Evolutionary conservation across 2,113 vertebrate genomes (phyloP).

Genomic region (Gambusia affinis): DNA sequence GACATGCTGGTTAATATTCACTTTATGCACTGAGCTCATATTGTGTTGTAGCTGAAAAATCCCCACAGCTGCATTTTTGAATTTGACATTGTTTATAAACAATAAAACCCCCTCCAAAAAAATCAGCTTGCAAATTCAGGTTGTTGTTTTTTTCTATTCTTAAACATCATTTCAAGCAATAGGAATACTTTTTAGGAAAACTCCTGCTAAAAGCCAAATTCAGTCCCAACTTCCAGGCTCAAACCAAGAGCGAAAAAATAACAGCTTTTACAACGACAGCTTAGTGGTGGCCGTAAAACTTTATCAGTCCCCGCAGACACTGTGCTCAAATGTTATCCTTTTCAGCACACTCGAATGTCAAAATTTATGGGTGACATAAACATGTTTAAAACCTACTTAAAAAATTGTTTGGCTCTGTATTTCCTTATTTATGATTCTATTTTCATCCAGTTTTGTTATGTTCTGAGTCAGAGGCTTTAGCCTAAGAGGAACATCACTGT

Average conservation of each 20-base stretch:
- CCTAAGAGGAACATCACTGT: neutral
- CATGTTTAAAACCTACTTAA: neutral
- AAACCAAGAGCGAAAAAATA: too few relatives aligned
- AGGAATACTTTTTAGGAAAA: too few relatives aligned
- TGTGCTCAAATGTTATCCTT: neutral
- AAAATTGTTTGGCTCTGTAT: neutral
- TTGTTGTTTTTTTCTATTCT: too few relatives aligned
- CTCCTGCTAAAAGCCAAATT: too few relatives aligned
- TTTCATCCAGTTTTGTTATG: too few relatives aligned
- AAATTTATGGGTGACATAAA: neutral
- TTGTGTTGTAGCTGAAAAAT: too few relatives aligned
- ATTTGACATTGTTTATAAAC: too few relatives aligned
- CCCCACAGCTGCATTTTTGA: too few relatives aligned
- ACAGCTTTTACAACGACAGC: neutral
- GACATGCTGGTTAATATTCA: neutral
- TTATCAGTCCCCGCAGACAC: neutral
- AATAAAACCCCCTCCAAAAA: too few relatives aligned
- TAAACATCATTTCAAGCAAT: too few relatives aligned
- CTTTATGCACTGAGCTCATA: neutral
- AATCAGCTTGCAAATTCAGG: too few relatives aligned
- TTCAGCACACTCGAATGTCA: neutral
- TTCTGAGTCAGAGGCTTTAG: neutral
- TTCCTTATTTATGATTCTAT: neutral
- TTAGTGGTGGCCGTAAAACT: neutral
- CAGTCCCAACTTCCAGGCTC: too few relatives aligned